These are phyloP conservation scores for Anoncus sp. DNA, from an alignment of 2,888 invertebrate genomes.

Conservation along the genomic window DNA sequence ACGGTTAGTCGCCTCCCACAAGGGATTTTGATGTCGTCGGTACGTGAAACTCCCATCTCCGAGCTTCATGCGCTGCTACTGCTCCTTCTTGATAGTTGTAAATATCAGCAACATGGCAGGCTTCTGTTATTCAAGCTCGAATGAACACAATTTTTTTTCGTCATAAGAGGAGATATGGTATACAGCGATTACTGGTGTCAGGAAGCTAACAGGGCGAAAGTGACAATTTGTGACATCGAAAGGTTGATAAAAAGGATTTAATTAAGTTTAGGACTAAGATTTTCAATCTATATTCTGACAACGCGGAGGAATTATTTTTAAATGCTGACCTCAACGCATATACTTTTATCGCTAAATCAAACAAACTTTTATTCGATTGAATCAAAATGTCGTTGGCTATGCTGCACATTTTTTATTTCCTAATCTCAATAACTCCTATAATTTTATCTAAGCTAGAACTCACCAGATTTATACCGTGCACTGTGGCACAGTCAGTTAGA, in stretches of 20 bases:
- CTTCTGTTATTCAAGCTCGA: constrained; percentile 4
- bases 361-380: no score
- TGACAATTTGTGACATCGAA: constrained; percentile 12
- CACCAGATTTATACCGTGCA: no score
- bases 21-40: constrained; percentile 50
- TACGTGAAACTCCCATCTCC: constrained; percentile 25
- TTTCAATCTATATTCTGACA: not conserved
- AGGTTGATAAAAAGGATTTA: not conserved
- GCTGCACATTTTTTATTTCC: no score
- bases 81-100: constrained; percentile 33
- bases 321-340: not conserved
- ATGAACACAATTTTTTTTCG: not conserved
- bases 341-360: no score
- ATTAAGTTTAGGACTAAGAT: no score
- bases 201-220: not conserved
- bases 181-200: not conserved
- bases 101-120: constrained; percentile 48
- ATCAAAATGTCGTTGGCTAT: no score
- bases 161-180: not conserved
- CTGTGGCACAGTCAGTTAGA: no score
- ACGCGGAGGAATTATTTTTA: not conserved
- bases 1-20: constrained; percentile 60
- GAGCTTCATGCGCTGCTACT: not conserved
- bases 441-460: no score
- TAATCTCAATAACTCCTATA: no score